These are phyloP conservation scores for Lasius fuliginosus DNA, from an alignment of 2,888 invertebrate species.

Conservation along the genomic window DNA sequence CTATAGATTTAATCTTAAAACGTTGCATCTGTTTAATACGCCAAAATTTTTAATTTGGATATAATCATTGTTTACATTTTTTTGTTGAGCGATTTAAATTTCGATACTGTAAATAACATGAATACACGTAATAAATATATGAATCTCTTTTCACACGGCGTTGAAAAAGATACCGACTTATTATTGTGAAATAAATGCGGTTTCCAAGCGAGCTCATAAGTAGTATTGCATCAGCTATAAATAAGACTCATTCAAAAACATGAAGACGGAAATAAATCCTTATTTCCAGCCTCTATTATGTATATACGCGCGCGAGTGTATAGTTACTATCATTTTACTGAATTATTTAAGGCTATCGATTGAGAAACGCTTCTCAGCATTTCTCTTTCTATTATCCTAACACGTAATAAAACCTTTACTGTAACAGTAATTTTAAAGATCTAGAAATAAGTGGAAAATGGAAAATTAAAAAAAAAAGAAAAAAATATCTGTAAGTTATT, in stretches of 20 bases:
- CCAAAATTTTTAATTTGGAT: not conserved
- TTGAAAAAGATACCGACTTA: not conserved
- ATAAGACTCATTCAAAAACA: slow-evolving; percentile 17
- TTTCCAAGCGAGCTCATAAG: not conserved
- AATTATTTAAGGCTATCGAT: slow-evolving; percentile 25
- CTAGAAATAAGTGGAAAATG: no score
- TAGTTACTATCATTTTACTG: slow-evolving; percentile 14
- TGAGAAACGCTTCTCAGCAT: not conserved
- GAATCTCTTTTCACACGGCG: not conserved
- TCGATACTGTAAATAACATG: not conserved
- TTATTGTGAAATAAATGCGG: not conserved
- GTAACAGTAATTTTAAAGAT: not conserved
- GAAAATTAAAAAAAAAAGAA: not conserved
- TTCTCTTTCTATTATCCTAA: not conserved
- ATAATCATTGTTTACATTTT: not conserved
- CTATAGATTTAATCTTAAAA: not conserved
- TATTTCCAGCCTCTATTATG: slow-evolving; percentile 19
- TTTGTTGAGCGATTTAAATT: not conserved
- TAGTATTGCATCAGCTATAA: not conserved
- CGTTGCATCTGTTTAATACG: not conserved
- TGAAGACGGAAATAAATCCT: slow-evolving; percentile 9
- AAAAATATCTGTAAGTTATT: not conserved
- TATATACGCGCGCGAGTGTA: not conserved
- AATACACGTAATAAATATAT: not conserved
- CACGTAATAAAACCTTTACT: not conserved